Evolutionary conservation across 2,797 vertebrate species (phyloP).

Genomic region (Psittacula echo): DNA sequence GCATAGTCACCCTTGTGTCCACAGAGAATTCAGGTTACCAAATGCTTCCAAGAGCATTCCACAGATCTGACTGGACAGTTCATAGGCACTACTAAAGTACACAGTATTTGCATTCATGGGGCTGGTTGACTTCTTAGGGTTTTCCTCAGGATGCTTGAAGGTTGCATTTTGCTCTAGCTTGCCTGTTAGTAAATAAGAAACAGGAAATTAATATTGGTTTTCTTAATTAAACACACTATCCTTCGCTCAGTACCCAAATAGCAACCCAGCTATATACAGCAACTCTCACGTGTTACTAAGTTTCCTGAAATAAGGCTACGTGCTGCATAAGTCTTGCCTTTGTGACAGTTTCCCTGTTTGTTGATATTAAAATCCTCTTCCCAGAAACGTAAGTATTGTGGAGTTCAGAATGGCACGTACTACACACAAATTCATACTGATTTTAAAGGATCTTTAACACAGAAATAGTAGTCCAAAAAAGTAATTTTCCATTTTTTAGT

Average conservation of each 20-base stretch:
- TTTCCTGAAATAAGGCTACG: background rate
- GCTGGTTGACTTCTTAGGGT: background rate
- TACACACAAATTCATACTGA: background rate
- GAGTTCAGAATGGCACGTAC: background rate
- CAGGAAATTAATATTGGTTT: background rate
- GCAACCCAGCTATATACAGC: background rate
- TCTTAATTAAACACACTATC: background rate
- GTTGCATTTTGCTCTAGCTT: background rate
- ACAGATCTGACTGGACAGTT: accelerated
- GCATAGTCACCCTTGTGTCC: background rate
- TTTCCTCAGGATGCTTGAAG: background rate
- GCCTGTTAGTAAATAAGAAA: background rate
- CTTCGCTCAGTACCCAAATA: background rate
- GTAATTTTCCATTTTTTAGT: background rate
- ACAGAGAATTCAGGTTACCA: background rate
- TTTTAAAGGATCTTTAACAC: background rate
- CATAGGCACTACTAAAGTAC: background rate
- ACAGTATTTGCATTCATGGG: background rate
- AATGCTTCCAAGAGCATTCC: background rate
- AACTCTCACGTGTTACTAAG: background rate
- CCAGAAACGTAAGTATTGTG: background rate
- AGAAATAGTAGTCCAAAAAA: background rate
- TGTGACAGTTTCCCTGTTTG: slow-evolving; percentile 15
- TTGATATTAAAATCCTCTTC: slow-evolving; percentile 43
- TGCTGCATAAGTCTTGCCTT: background rate